These are phyloP conservation scores for Rachycentron canadum DNA, from an alignment of 2,797 vertebrate species.

Conservation along the genomic window DNA sequence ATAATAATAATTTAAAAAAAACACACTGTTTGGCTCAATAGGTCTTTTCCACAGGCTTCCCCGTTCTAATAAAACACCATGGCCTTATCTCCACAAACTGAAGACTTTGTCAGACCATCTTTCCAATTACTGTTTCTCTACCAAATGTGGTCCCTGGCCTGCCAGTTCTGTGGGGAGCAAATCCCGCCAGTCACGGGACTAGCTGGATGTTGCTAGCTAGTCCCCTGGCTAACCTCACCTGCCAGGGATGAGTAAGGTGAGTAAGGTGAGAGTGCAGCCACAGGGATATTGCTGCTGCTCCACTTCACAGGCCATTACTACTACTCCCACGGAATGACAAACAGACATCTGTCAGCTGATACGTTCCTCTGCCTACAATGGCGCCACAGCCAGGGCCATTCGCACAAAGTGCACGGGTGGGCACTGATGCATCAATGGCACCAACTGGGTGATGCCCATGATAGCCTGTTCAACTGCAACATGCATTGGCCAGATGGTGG, in stretches of 20 bases:
- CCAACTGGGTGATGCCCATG: constrained; percentile 18
- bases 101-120: constrained; percentile 12
- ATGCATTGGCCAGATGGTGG: constrained; percentile 43
- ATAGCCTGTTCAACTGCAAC: constrained; percentile 25
- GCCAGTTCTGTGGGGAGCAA: constrained; percentile 16
- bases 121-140: neutral
- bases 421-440: constrained; percentile 7
- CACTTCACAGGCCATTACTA: neutral
- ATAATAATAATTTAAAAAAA: too few relatives aligned
- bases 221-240: constrained; percentile 8
- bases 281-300: neutral
- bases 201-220: neutral
- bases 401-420: constrained; percentile 2
- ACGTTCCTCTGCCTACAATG: neutral
- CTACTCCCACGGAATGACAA: constrained; percentile 9
- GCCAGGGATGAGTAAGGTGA: too few relatives aligned
- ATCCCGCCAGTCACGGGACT: neutral
- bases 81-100: neutral
- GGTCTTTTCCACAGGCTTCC: neutral
- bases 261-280: neutral
- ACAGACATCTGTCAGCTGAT: constrained; percentile 32
- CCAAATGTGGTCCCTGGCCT: neutral
- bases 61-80: neutral
- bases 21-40: too few relatives aligned
- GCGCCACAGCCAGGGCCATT: neutral